Percentiles rank a stretch among this genome's conserved stretches.
phyloP scores from a whole-genome alignment of 2,888 invertebrate genomes.

The Troides helena region DNA sequence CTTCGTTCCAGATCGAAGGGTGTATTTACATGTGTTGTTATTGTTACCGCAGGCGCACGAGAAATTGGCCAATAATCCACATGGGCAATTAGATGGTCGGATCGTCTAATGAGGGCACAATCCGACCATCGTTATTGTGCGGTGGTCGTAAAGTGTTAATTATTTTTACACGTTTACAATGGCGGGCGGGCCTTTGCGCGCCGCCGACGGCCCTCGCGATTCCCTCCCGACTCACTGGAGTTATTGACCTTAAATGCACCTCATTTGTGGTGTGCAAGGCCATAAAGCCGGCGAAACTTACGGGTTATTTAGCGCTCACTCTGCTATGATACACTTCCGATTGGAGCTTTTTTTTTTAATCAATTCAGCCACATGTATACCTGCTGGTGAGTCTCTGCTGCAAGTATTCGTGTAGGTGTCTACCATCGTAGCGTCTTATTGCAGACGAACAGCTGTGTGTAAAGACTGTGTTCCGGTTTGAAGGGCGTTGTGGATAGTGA shows the following conservation, averaged over 20 bases:
- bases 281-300: too few species aligned
- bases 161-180: constrained; percentile 61
- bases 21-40: background rate
- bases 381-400: too few species aligned
- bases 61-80: constrained; percentile 35
- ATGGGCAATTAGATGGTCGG: constrained; percentile 48
- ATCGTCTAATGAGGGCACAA: constrained; percentile 59
- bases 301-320: too few species aligned
- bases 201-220: constrained; percentile 44
- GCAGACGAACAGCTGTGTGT: too few species aligned
- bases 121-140: constrained; percentile 49
- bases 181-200: constrained; percentile 49
- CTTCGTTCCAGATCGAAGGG: background rate
- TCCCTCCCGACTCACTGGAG: constrained; percentile 29
- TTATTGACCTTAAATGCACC: constrained; percentile 37
- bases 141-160: constrained; percentile 49
- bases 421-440: too few species aligned
- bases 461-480: too few species aligned
- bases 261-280: constrained; percentile 17
- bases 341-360: too few species aligned
- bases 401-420: too few species aligned
- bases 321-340: too few species aligned
- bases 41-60: constrained; percentile 14
- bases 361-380: too few species aligned
- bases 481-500: too few species aligned